phyloP scores from a whole-genome alignment of 92 coral and sea anemone species.

The Blastomussa wellsi region DNA sequence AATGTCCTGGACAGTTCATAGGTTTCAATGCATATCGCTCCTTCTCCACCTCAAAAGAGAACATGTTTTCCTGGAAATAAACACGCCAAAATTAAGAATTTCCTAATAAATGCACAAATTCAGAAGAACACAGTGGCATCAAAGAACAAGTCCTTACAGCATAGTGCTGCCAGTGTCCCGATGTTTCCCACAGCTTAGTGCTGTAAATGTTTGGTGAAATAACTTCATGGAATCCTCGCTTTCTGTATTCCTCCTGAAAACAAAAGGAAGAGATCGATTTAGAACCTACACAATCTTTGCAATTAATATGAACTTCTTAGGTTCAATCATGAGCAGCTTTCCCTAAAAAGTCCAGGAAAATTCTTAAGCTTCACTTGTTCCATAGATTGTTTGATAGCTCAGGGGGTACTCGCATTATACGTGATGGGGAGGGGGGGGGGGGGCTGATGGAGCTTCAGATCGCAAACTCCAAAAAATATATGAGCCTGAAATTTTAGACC shows the following conservation, averaged over 20 bases:
- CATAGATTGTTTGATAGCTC: too few species aligned
- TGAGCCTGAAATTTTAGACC: too few species aligned
- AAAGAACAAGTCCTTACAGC: slow-evolving; percentile 53
- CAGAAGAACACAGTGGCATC: not conserved
- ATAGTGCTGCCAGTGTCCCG: slow-evolving; percentile 99
- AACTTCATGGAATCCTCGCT: slow-evolving; percentile 96
- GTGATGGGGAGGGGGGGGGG: too few species aligned
- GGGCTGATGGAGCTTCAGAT: too few species aligned
- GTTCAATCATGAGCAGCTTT: not conserved
- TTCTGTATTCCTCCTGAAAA: slow-evolving; percentile 86
- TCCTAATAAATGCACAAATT: not conserved
- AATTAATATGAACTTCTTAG: not conserved
- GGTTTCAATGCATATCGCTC: slow-evolving; percentile 92
- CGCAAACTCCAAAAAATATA: too few species aligned
- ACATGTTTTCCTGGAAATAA: slow-evolving; percentile 83
- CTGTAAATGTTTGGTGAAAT: slow-evolving; percentile 96
- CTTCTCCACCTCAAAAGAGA: slow-evolving; percentile 94
- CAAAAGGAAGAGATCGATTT: not conserved
- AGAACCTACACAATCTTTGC: too few species aligned
- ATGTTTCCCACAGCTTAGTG: slow-evolving; percentile 93
- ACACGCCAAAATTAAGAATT: not conserved
- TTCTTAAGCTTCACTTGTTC: not conserved
- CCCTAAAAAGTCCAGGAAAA: not conserved
- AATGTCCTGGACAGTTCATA: slow-evolving; percentile 99
- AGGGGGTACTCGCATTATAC: too few species aligned